Evolutionary conservation across 2,113 vertebrate genomes (phyloP), one percentile per base, ranked within the genome.

Genomic region (Galeopterus variegatus): DNA sequence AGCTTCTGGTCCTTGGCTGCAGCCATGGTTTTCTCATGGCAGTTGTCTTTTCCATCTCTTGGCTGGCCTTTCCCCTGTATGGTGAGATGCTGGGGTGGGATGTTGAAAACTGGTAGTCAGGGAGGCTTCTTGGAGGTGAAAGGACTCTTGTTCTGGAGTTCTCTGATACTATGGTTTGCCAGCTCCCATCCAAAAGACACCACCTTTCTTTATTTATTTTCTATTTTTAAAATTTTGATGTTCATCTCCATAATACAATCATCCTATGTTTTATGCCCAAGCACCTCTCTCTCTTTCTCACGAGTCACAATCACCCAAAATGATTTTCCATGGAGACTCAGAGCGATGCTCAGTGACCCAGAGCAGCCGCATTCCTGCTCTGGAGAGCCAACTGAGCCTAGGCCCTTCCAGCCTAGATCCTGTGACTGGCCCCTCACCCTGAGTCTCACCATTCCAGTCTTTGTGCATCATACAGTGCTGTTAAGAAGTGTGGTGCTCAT

Each of bases 301-400:
- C 75, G 73, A 80, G 52, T 69, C 62, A 69, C 45, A 48, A 80
- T 79, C 33, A 86, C 50, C 31, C 48, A 80, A 65, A 91, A 11
- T 93, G 54, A 90, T 94, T 97, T 97, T 95, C 58, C 15, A 1
- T 73, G 45, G 64, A 84, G 72, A 84, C 48, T 4, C 13, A 92
- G 79, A 90, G 65, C 73, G 28, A 45, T 24, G 33, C 65, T 94
- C 18, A 50, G 75, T 80, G 41, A 54, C 13, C 86, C 87, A 82
- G 70, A 33, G 67, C 26, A 88, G 50, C 56, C 54, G 41, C 8
- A 8, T 72, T 91, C 45, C 73, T 77, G 31, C 76, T 81, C 56
- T 73, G 23, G 60, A 64, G 48, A 85, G 17, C 92, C 56, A 84
- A 65, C 31, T 75, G 69, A 73, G 6, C 21, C 3, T 41, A 72